These are phyloP conservation scores for Plestiodon gilberti DNA, from an alignment of 2,113 vertebrate species.

Conservation along the genomic window DNA sequence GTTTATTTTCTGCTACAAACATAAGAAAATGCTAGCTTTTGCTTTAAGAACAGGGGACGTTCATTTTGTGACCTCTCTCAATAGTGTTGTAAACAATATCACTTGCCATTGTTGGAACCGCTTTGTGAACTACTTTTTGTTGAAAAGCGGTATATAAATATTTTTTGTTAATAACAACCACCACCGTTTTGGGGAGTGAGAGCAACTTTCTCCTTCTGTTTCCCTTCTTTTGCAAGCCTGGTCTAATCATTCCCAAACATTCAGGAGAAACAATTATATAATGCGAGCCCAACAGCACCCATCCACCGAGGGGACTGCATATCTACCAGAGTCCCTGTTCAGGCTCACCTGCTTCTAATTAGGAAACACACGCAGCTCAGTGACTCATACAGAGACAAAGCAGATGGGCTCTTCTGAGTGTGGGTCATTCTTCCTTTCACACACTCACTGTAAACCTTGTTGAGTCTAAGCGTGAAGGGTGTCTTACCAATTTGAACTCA, in stretches of 20 bases:
- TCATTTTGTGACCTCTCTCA: not conserved
- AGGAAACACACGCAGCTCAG: not conserved
- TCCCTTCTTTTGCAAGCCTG: not conserved
- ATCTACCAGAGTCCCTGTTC: not conserved
- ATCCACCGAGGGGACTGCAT: not conserved
- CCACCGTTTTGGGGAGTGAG: not conserved
- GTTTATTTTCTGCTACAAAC: not conserved
- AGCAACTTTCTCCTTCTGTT: not conserved
- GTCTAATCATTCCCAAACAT: not conserved
- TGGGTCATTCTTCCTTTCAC: not conserved
- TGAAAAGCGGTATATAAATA: not conserved
- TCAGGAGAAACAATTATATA: not conserved
- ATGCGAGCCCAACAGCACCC: not conserved
- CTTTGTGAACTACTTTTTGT: too few species aligned
- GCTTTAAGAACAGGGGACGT: not conserved
- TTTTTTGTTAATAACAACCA: too few species aligned
- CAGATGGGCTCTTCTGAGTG: not conserved
- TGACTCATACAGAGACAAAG: not conserved
- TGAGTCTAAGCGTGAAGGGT: not conserved
- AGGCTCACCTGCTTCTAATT: not conserved
- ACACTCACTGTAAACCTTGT: not conserved
- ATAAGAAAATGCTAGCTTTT: not conserved
- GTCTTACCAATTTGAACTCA: not conserved
- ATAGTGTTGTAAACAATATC: not conserved
- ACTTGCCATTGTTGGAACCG: not conserved